These are phyloP conservation scores for Drosophila erecta DNA, from an alignment of 1,140 invertebrate species.

Conservation along the genomic window DNA sequence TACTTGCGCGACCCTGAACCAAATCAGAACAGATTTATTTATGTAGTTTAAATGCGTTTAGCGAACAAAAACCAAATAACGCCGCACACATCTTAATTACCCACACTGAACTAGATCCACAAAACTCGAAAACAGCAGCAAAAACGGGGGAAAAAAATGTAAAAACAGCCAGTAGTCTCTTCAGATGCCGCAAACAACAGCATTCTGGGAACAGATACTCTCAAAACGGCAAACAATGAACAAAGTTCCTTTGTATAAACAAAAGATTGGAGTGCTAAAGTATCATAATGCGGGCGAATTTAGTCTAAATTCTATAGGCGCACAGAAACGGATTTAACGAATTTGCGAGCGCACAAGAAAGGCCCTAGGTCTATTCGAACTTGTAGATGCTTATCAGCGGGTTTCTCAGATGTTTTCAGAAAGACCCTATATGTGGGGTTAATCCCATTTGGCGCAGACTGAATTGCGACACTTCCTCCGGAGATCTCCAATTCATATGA, in stretches of 20 bases:
- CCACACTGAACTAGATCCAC: background rate
- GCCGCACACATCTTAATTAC: constrained; percentile 8
- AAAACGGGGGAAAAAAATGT: no score
- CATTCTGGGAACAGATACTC: constrained; percentile 17
- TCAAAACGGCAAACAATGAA: constrained; percentile 2
- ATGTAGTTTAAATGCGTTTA: background rate
- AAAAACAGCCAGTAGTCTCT: background rate
- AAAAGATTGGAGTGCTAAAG: constrained; percentile 6
- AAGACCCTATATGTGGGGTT: constrained; percentile 1
- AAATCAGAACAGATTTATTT: constrained; percentile 22
- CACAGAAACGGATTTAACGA: background rate
- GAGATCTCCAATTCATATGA: constrained; percentile 45
- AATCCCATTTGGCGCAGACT: constrained; percentile 28
- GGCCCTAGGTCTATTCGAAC: background rate
- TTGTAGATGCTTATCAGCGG: constrained; percentile 8
- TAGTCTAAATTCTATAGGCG: background rate
- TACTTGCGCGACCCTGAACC: constrained; percentile 31
- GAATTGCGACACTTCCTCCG: constrained; percentile 43
- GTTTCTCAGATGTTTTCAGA: background rate
- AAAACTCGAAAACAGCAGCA: background rate
- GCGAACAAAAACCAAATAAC: background rate
- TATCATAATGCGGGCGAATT: constrained; percentile 28
- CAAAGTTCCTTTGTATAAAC: constrained; percentile 24
- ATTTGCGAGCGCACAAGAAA: background rate
- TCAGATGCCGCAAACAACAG: constrained; percentile 3